Base-by-base conservation (phyloP, 2,113 vertebrate species). In the Notarius quadriscutis region DNA sequence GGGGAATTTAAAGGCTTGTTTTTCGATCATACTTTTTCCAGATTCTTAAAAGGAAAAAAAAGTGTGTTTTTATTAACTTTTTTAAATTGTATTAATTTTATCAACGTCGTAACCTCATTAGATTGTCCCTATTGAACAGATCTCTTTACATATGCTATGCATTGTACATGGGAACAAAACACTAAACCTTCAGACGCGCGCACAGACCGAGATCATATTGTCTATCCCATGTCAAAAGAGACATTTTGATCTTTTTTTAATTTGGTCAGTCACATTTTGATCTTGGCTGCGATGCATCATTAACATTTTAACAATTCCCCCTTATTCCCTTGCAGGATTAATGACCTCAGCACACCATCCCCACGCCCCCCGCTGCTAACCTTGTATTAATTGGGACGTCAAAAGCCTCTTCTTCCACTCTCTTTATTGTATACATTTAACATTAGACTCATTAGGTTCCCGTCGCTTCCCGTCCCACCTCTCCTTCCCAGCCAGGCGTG, bases 381-480 rank as follows among this genome's bases (percentile, higher is more conserved):
- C 94, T 93, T 91, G 91, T 92, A 94, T 95, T 95, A 95, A 95
- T 95, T 95, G 94, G 94, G 92, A 92, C 93, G 93, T 95, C 93
- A 93, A 93, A 83, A 80, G 92, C 62, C 65, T 83, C 77, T 84
- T 65, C 72, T 89, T 88, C 87, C 89, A 90, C 87, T 87, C 87
- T 88, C 87, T 88, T 88, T 87, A 89, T 90, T 94, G 94, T 96
- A 94, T 96, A 95, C 95, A 94, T 95, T 96, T 95, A 94, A 93
- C 91, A 93, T 94, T 95, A 93, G 92, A 93, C 94, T 96, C 94
- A 95, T 95, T 96, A 96, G 93, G 93, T 94, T 93, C 93, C 92
- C 89, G 90, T 93, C 91, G 94, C 94, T 94, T 95, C 93, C 89
- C 92, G 93, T 93, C 93, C 25, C 92, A 91, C 90, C 92, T 91